These are phyloP conservation scores for Philhelius pedissequus DNA, from an alignment of 2,888 invertebrate species.

Conservation along the genomic window DNA sequence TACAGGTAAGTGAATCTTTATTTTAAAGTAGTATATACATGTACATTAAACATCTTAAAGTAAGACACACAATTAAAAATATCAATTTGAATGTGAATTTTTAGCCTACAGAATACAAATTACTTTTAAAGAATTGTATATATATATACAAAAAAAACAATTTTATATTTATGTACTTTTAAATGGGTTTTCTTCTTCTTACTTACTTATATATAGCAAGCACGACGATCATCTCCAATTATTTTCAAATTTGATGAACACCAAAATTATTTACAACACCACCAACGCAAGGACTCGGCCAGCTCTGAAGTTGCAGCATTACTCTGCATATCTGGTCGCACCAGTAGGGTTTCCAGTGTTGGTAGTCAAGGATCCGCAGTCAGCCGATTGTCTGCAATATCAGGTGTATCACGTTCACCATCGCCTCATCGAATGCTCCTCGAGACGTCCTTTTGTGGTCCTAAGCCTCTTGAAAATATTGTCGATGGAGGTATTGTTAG, in stretches of 20 bases:
- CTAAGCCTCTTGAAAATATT: slow-evolving; percentile 84
- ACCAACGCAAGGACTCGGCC: slow-evolving; percentile 86
- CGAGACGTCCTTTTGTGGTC: slow-evolving; percentile 94
- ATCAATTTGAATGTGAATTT: no score
- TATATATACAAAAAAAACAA: no score
- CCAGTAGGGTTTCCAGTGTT: slow-evolving; percentile 89
- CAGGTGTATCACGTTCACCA: slow-evolving; percentile 85
- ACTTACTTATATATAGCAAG: slow-evolving; percentile 68
- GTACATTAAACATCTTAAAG: no score
- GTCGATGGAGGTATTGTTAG: slow-evolving; percentile 80
- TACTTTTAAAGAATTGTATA: no score
- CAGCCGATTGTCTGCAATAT: slow-evolving; percentile 81
- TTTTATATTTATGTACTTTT: no score
- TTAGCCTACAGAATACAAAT: no score
- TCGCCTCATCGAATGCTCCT: slow-evolving; percentile 94
- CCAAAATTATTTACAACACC: slow-evolving; percentile 80
- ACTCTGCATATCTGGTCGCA: slow-evolving; percentile 87
- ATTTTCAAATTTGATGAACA: slow-evolving; percentile 79
- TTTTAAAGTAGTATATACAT: no score
- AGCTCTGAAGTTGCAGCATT: slow-evolving; percentile 88
- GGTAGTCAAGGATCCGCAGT: slow-evolving; percentile 88
- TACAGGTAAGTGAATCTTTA: slow-evolving; percentile 44
- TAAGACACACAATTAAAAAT: no score
- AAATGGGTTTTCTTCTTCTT: neutral
- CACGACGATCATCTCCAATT: slow-evolving; percentile 78